These are phyloP conservation scores for Capreolus pygargus DNA, from an alignment of 2,113 vertebrate genomes.

Conservation along the genomic window DNA sequence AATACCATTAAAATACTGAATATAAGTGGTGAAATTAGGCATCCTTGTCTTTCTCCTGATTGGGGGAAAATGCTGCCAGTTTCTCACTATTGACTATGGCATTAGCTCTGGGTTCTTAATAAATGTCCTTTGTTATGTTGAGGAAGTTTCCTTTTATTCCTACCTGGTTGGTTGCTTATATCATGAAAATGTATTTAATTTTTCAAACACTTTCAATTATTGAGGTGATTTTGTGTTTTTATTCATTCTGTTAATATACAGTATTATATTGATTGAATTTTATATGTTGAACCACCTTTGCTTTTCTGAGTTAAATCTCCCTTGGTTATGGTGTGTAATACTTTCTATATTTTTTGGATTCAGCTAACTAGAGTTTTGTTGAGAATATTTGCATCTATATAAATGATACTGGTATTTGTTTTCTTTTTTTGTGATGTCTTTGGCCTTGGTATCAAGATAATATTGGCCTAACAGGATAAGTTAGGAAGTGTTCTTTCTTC, in stretches of 20 bases:
- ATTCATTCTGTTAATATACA: background rate
- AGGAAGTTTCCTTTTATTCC: background rate
- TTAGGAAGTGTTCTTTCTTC: background rate
- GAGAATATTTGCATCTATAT: background rate
- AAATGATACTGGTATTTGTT: background rate
- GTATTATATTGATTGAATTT: background rate
- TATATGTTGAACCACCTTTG: background rate
- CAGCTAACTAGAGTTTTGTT: background rate
- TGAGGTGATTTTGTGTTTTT: background rate
- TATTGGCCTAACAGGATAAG: background rate
- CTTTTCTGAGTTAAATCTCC: background rate
- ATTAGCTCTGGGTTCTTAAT: background rate
- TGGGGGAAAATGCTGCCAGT: background rate
- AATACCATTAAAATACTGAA: background rate
- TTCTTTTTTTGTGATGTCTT: background rate
- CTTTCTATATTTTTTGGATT: background rate
- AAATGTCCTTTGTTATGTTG: background rate
- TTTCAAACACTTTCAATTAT: background rate
- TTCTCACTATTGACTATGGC: background rate
- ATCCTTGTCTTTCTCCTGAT: background rate
- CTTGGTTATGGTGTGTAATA: background rate
- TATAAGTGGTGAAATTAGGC: background rate
- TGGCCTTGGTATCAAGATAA: background rate
- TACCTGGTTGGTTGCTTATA: background rate
- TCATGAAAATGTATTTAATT: background rate